Percentiles rank a stretch among this genome's conserved stretches.
Evolutionary conservation across 2,113 vertebrate species (phyloP).

Genomic region (Anoplopoma fimbria): DNA sequence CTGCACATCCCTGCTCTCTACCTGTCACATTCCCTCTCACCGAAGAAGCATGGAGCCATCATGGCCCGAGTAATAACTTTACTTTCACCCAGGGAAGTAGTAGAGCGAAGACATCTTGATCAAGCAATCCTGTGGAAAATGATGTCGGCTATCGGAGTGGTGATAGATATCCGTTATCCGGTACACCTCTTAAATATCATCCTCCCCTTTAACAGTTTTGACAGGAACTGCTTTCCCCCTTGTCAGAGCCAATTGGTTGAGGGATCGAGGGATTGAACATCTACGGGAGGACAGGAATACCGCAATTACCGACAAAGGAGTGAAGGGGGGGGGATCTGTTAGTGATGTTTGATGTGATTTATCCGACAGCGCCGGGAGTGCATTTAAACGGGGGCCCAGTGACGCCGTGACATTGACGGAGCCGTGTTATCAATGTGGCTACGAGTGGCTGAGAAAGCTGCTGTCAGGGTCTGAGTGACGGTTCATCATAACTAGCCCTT

Average conservation of each 20-base stretch:
- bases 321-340: slow-evolving; percentile 80
- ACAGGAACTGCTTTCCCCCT: slow-evolving; percentile 85
- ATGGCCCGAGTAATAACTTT: slow-evolving; percentile 67
- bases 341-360: slow-evolving; percentile 92
- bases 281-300: slow-evolving; percentile 87
- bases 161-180: slow-evolving; percentile 77
- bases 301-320: slow-evolving; percentile 93
- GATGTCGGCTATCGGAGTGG: slow-evolving; percentile 48
- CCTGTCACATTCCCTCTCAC: slow-evolving; percentile 69
- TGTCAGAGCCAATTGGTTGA: slow-evolving; percentile 87
- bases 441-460: slow-evolving; percentile 82
- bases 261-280: slow-evolving; percentile 83
- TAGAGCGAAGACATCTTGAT: slow-evolving; percentile 70
- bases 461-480: slow-evolving; percentile 81
- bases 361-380: slow-evolving; percentile 85
- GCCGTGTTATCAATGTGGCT: slow-evolving; percentile 93
- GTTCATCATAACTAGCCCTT: slow-evolving; percentile 75
- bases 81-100: slow-evolving; percentile 42
- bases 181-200: slow-evolving; percentile 76
- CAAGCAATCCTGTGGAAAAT: slow-evolving; percentile 49
- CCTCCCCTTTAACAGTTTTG: slow-evolving; percentile 81
- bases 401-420: slow-evolving; percentile 92
- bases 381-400: slow-evolving; percentile 85
- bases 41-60: slow-evolving; percentile 63
- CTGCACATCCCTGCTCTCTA: slow-evolving; percentile 57